These are phyloP conservation scores for Myripristis jacobus DNA, from an alignment of 2,797 vertebrate genomes.

Conservation along the genomic window DNA sequence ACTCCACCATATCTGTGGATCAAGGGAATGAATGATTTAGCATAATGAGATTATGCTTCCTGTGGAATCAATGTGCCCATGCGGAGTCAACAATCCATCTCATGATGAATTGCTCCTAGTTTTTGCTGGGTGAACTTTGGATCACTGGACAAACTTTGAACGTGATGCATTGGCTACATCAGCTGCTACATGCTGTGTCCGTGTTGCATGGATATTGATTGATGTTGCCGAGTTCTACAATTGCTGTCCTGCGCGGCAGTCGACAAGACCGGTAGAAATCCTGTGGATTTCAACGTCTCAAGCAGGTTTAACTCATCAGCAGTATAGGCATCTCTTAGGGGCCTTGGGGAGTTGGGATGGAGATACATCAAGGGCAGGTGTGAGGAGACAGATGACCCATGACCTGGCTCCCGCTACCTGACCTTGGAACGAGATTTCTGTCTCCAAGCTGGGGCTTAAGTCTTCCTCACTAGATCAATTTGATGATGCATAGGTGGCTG, in stretches of 20 bases:
- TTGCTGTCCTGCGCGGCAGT: slow-evolving; percentile 70
- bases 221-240: slow-evolving; percentile 66
- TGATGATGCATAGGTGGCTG: slow-evolving; percentile 78
- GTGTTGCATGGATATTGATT: slow-evolving; percentile 73
- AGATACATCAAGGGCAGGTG: slow-evolving; percentile 78
- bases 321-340: slow-evolving; percentile 61
- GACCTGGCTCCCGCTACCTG: slow-evolving; percentile 63
- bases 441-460: slow-evolving; percentile 67
- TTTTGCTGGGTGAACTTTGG: slow-evolving; percentile 65
- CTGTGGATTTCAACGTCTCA: slow-evolving; percentile 73
- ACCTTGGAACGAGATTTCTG: slow-evolving; percentile 76
- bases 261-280: slow-evolving; percentile 74
- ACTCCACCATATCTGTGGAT: slow-evolving; percentile 57
- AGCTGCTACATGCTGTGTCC: slow-evolving; percentile 63
- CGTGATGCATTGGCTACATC: slow-evolving; percentile 56
- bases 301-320: slow-evolving; percentile 81
- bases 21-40: slow-evolving; percentile 69
- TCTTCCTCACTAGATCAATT: slow-evolving; percentile 75
- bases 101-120: slow-evolving; percentile 69
- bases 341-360: slow-evolving; percentile 43
- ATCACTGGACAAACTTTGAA: slow-evolving; percentile 64
- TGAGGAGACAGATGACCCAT: slow-evolving; percentile 74
- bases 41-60: slow-evolving; percentile 67
- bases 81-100: slow-evolving; percentile 68
- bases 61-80: slow-evolving; percentile 60